phyloP scores from a whole-genome alignment of 2,113 vertebrate genomes.

The Emydura subglobosa region DNA sequence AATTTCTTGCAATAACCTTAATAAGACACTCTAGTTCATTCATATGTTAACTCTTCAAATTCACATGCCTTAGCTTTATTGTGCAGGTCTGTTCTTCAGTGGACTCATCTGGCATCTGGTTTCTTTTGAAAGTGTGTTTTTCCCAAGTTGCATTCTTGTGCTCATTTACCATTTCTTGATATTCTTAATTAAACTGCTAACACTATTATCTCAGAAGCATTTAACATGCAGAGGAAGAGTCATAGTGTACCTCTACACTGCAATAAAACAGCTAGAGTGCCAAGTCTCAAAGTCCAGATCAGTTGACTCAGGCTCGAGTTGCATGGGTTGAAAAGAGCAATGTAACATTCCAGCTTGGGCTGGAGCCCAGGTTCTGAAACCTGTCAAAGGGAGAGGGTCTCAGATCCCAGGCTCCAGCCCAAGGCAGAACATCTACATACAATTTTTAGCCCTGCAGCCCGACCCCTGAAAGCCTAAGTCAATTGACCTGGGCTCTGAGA shows the following conservation, averaged over 20 bases:
- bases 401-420: background rate
- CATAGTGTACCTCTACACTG: background rate
- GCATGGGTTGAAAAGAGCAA: background rate
- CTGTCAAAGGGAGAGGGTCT: background rate
- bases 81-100: background rate
- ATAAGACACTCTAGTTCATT: background rate
- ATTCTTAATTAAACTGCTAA: background rate
- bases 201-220: background rate
- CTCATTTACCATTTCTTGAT: fast-evolving
- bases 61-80: background rate
- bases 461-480: background rate
- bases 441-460: background rate
- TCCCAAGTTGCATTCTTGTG: background rate
- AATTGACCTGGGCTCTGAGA: background rate
- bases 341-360: background rate
- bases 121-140: background rate
- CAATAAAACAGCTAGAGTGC: background rate
- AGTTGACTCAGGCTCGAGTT: background rate
- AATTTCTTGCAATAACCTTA: background rate
- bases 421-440: background rate
- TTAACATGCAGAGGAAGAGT: background rate
- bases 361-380: background rate
- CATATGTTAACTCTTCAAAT: background rate
- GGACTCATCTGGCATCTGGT: background rate
- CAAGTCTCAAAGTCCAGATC: background rate